Conservation (phyloP, 2,888 invertebrate genomes). For the Lithosia quadra region DNA sequence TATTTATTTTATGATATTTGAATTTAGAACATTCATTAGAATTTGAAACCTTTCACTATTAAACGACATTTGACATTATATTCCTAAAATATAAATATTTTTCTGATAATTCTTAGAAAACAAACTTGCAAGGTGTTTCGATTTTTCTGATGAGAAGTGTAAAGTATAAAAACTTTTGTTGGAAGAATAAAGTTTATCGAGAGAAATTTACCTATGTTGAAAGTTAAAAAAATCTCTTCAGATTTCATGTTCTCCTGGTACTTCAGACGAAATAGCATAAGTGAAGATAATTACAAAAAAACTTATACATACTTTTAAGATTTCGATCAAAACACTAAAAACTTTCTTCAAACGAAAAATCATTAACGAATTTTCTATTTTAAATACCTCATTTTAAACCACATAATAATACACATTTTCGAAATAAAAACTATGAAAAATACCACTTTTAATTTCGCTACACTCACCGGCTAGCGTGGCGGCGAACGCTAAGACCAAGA, state of each 20-base stretch:
- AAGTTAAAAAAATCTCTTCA: neutral
- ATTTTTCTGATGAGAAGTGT: no score
- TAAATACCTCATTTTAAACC: neutral
- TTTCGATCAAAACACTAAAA: neutral
- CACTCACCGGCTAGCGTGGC: conserved; percentile 41
- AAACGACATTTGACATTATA: no score
- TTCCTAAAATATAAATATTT: no score
- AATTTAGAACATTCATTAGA: no score
- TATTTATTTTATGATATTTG: no score
- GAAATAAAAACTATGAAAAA: neutral
- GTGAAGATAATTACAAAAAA: neutral
- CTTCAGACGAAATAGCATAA: neutral
- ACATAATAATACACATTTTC: neutral
- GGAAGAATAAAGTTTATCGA: no score
- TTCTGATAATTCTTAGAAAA: no score
- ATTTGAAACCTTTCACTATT: no score
- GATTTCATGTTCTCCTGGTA: neutral
- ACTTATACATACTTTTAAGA: neutral
- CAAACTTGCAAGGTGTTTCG: no score
- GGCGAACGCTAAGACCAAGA: conserved; percentile 29
- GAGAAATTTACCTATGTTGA: no score
- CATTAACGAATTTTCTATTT: neutral
- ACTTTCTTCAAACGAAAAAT: neutral
- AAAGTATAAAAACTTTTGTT: no score
- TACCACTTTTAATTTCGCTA: neutral